Evolutionary conservation across 2,888 invertebrate genomes (phyloP), one percentile per base, ranked within the genome.

Genomic region (Adelognathus sp.): DNA sequence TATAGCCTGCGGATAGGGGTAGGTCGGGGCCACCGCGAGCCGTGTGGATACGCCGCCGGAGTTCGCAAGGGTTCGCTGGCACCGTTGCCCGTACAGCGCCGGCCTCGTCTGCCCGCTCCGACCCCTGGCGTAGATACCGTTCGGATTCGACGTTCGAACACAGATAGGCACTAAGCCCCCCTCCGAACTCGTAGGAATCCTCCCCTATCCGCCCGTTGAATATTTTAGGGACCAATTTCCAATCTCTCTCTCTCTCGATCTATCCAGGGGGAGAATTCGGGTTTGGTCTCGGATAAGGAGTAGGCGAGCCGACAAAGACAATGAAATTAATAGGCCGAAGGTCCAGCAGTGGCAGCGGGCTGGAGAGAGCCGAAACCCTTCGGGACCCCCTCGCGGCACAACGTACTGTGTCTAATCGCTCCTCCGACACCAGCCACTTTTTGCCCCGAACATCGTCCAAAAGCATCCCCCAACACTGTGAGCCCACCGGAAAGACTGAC

Each of bases 141-240:
- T 61, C 31, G 76, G 54, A 44, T 77, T 73, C 83, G 58, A 61
- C 73, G 74, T 72, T 24, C 76, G 81, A 86, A 87, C 88, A 86
- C 81, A 87, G 85, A 88, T 88, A 88, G 84, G 85, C 86, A 84
- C 85, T 86, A 88, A 86, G 86, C 86, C 77, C 71, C 71, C 66
- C 66, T 46, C 44, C 41, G 56, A 21, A 56, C 33, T 24, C 27
- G 7, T 18, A 27, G 56, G 7, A n/a, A 9, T 2, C 16, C 14
- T 27, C n/a, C 14, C 50, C 41, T 16, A 24, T 73, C 36, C 66
- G 46, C 67, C 56, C 71, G 84, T 85, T 90, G 89, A 90, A 90
- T 90, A 89, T 89, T 90, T 90, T 85, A 89, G 85, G 82, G 82
- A 84, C 87, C 86, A 89, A 89, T 89, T 89, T 85, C 86, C 80